Conservation (phyloP, 2,113 vertebrate genomes). For the Erinaceus europaeus region DNA sequence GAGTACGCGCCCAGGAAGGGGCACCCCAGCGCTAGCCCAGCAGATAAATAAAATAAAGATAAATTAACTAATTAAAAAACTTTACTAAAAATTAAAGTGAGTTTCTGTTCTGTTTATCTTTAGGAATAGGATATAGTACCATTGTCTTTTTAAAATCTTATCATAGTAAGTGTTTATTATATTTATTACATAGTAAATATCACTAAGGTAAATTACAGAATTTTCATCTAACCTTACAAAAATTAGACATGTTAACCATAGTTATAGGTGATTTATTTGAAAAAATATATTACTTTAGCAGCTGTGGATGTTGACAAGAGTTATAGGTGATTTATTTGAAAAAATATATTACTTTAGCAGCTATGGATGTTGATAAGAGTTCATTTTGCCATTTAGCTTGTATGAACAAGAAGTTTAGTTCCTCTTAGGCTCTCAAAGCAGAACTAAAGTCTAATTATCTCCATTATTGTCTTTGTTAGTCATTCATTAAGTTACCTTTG, state of each 20-base stretch:
- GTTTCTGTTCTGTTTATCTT: constrained; percentile 13
- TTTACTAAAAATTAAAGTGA: too few relatives aligned
- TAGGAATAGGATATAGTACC: neutral
- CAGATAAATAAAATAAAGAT: too few relatives aligned
- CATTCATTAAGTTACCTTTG: constrained; percentile 19
- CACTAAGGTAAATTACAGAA: neutral
- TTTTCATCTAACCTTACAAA: neutral
- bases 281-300: too few relatives aligned
- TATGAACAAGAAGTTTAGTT: neutral
- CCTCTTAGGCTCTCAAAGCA: neutral
- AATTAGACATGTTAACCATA: too few relatives aligned
- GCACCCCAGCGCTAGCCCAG: too few relatives aligned
- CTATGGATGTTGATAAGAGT: neutral
- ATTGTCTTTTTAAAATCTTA: neutral
- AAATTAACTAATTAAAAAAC: too few relatives aligned
- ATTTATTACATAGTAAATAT: too few relatives aligned
- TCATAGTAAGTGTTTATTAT: constrained; percentile 28
- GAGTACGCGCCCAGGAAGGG: too few relatives aligned
- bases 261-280: too few relatives aligned
- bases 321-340: neutral
- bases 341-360: neutral
- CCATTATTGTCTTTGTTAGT: neutral
- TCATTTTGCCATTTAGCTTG: neutral
- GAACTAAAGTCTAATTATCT: neutral
- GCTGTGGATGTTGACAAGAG: too few relatives aligned